These are phyloP conservation scores for Poeciliopsis presidionis DNA, from an alignment of 2,797 vertebrate species.

Conservation along the genomic window DNA sequence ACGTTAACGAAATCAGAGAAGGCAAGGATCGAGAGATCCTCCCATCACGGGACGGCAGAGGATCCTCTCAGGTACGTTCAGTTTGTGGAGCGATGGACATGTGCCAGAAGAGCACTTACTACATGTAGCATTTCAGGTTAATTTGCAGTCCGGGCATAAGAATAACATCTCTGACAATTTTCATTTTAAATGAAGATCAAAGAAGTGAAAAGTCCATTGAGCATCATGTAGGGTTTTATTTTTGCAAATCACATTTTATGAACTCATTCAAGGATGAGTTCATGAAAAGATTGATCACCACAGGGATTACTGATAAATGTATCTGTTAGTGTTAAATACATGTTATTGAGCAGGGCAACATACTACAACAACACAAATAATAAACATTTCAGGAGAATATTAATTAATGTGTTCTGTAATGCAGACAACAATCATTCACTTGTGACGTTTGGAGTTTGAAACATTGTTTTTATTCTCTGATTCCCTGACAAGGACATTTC, in stretches of 20 bases:
- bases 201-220: slow-evolving; percentile 18
- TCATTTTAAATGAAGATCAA: slow-evolving; percentile 22
- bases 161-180: slow-evolving; percentile 9
- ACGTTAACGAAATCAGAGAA: slow-evolving; percentile 38
- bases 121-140: slow-evolving; percentile 16
- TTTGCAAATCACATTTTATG: slow-evolving; percentile 17
- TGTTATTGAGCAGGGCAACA: neutral
- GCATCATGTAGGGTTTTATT: slow-evolving; percentile 24
- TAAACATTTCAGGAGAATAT: neutral
- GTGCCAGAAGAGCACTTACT: slow-evolving; percentile 46
- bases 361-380: neutral
- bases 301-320: neutral
- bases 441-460: slow-evolving; percentile 19
- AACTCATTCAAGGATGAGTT: slow-evolving; percentile 21
- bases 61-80: slow-evolving; percentile 34
- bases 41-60: slow-evolving; percentile 31
- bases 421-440: neutral
- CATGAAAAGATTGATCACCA: slow-evolving; percentile 23
- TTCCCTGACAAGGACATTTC: slow-evolving; percentile 39
- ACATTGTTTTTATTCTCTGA: slow-evolving; percentile 14
- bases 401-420: neutral
- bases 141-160: slow-evolving; percentile 34
- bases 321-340: neutral
- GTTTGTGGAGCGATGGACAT: slow-evolving; percentile 31
- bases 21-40: slow-evolving; percentile 28